Conservation (phyloP, 2,797 vertebrate genomes). For the Clarias fuscus region DNA sequence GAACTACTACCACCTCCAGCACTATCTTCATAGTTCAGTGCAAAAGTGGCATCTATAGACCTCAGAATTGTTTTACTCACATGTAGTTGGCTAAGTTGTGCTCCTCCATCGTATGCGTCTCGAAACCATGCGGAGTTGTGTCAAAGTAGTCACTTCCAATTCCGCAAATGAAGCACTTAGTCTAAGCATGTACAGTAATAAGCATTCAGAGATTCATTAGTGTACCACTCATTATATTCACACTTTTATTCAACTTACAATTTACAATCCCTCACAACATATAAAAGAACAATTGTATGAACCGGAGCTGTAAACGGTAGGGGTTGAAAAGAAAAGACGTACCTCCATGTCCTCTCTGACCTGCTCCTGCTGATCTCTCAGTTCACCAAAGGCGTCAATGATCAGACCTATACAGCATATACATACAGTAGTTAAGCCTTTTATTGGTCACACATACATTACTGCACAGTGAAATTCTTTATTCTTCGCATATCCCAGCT, state of each 20-base stretch:
- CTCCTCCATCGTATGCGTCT: constrained; percentile 92
- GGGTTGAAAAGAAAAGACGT: neutral
- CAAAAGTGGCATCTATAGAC: neutral
- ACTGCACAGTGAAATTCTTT: no score
- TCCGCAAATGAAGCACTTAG: constrained; percentile 96
- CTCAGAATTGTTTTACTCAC: constrained; percentile 67
- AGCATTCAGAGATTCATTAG: neutral
- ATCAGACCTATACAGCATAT: constrained; percentile 82
- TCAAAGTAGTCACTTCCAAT: constrained; percentile 97
- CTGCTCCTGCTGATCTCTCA: constrained; percentile 96
- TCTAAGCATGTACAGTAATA: constrained; percentile 61
- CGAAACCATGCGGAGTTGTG: constrained; percentile 91
- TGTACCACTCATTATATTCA: neutral
- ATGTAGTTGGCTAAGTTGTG: constrained; percentile 94
- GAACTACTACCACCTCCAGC: neutral
- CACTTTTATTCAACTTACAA: neutral
- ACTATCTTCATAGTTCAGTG: neutral
- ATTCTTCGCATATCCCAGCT: no score
- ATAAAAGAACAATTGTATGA: neutral
- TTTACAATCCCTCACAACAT: neutral
- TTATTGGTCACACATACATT: no score
- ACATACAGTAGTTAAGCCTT: constrained; percentile 19
- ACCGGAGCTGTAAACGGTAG: neutral
- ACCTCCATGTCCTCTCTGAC: constrained; percentile 98
- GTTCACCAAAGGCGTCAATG: constrained; percentile 93